Conservation (phyloP, 2,888 invertebrate species). For the Nomada ferruginata region DNA sequence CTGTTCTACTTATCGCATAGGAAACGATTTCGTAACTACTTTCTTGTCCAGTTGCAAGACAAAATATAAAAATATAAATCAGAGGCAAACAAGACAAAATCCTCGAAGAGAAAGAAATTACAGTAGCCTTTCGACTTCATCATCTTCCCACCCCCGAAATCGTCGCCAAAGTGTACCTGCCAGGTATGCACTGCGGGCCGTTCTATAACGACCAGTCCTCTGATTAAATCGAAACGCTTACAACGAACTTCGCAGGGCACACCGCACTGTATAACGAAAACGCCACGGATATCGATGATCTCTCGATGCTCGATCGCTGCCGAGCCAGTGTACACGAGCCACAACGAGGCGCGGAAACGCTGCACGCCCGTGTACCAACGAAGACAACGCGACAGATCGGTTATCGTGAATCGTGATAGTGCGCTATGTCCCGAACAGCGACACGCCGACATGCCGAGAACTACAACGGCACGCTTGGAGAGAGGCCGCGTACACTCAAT, state of each 20-base stretch:
- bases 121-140: neutral
- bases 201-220: no score
- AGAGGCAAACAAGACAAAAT: neutral
- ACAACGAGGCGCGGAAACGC: conserved; percentile 21
- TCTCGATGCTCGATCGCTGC: conserved; percentile 68
- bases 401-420: conserved; percentile 54
- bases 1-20: neutral
- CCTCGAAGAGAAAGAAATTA: no score
- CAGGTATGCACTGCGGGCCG: no score
- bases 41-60: neutral
- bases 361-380: conserved; percentile 42
- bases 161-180: no score
- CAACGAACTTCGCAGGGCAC: no score
- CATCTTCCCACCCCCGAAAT: no score
- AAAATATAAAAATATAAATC: neutral
- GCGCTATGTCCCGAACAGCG: conserved; percentile 54
- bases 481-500: neutral
- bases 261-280: conserved; percentile 44
- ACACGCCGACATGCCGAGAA: conserved; percentile 42
- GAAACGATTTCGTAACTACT: neutral
- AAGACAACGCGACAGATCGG: conserved; percentile 53
- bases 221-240: no score
- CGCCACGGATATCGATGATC: conserved; percentile 67
- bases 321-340: conserved; percentile 56
- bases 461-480: conserved; percentile 14